Conservation (phyloP, 2,888 invertebrate genomes). For the Metalampra italica region DNA sequence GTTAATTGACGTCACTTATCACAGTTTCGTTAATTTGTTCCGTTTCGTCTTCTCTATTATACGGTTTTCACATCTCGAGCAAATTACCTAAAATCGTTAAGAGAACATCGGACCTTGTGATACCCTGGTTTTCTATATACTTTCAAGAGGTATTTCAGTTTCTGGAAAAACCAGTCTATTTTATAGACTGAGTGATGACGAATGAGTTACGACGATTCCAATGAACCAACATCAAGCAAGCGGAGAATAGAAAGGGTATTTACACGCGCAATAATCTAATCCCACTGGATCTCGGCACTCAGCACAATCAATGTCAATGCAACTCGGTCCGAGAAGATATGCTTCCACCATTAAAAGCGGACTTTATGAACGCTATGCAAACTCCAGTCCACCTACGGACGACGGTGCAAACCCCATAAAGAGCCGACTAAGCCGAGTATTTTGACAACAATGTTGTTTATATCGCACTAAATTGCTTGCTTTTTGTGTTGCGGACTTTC, state of each 20-base stretch:
- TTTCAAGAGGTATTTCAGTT: too few species aligned
- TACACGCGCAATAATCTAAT: constrained; percentile 29
- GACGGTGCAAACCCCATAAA: constrained; percentile 27
- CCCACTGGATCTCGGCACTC: constrained; percentile 24
- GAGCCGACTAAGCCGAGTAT: constrained; percentile 21
- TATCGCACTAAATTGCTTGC: constrained; percentile 33
- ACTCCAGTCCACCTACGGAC: constrained; percentile 28
- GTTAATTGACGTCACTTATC: constrained; percentile 65
- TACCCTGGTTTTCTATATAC: too few species aligned
- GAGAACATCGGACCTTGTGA: constrained; percentile 11
- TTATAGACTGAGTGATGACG: too few species aligned
- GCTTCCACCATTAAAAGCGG: constrained; percentile 30
- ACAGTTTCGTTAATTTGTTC: constrained; percentile 45
- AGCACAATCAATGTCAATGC: constrained; percentile 26
- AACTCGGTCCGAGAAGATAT: constrained; percentile 24
- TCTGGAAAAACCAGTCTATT: too few species aligned
- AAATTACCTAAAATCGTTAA: constrained; percentile 17
- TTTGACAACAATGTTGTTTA: constrained; percentile 48
- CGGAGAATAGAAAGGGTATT: constrained; percentile 20
- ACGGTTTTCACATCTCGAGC: constrained; percentile 28
- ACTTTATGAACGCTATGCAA: constrained; percentile 38
- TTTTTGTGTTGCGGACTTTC: constrained; percentile 37
- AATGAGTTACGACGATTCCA: background rate
- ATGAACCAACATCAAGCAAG: constrained; percentile 13
- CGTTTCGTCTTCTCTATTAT: constrained; percentile 22